A percentile compares a stretch with the other conserved stretches of the same genome.
Conservation (phyloP, 2,888 invertebrate genomes). For the Microctonus brassicae region DNA sequence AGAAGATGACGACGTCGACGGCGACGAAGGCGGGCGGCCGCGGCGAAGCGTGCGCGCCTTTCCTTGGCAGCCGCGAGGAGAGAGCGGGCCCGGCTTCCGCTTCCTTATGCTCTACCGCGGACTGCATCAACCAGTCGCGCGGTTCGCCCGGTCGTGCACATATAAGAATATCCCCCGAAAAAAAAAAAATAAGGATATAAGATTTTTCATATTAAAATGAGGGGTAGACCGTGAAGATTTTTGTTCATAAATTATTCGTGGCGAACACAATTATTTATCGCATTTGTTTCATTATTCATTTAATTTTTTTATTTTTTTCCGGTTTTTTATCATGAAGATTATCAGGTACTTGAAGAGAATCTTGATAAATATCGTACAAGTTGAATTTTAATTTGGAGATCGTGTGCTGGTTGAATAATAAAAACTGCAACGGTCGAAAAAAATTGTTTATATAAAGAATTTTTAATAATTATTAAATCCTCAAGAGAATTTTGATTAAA, state of each 20-base stretch:
- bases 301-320: background rate
- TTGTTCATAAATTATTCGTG: background rate
- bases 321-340: background rate
- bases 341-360: background rate
- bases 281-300: too few relatives aligned
- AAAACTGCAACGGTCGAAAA: background rate
- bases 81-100: constrained; percentile 67
- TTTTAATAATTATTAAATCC: background rate
- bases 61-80: constrained; percentile 58
- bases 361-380: background rate
- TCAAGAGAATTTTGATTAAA: background rate
- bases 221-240: background rate
- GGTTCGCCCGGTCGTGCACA: constrained; percentile 67
- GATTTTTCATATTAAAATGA: background rate
- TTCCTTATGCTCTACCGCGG: constrained; percentile 69
- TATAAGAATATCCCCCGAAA: constrained; percentile 57
- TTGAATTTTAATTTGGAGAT: background rate
- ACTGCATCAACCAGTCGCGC: constrained; percentile 70
- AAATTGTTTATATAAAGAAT: too few relatives aligned
- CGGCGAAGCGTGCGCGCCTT: constrained; percentile 69
- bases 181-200: background rate
- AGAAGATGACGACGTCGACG: constrained; percentile 53
- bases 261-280: background rate
- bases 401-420: background rate
- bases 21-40: constrained; percentile 60